phyloP scores from a whole-genome alignment of 1,140 invertebrate species.

The Augochlora pura region DNA sequence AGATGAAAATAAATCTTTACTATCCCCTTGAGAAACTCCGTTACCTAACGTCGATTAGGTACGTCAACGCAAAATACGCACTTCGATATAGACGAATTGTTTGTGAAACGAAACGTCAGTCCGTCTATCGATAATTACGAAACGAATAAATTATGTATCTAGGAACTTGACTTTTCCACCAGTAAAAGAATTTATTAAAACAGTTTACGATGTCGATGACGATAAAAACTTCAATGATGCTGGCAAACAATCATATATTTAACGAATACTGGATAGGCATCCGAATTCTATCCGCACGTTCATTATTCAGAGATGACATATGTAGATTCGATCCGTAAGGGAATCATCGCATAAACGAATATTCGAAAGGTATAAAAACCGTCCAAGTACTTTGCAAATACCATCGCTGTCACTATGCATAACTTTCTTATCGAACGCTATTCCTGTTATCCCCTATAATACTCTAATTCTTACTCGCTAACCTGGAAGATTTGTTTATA shows the following conservation, averaged over 20 bases:
- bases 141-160: background rate
- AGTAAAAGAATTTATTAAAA: background rate
- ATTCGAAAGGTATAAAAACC: slow-evolving; percentile 39
- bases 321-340: background rate
- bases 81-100: background rate
- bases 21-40: background rate
- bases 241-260: background rate
- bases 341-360: slow-evolving; percentile 15
- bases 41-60: slow-evolving; percentile 11
- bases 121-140: background rate
- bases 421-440: slow-evolving; percentile 41
- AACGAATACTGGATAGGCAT: background rate
- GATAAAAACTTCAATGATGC: background rate
- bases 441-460: slow-evolving; percentile 55
- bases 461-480: slow-evolving; percentile 54
- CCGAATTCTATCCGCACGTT: slow-evolving; percentile 2
- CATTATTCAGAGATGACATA: slow-evolving; percentile 9
- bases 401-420: slow-evolving; percentile 28
- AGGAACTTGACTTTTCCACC: slow-evolving; percentile 14
- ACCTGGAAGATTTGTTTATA: slow-evolving; percentile 53
- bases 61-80: background rate
- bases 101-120: background rate
- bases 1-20: slow-evolving; percentile 22
- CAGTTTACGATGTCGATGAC: background rate
- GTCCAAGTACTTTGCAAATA: slow-evolving; percentile 27